Percentiles rank a stretch among this genome's conserved stretches.
These are phyloP conservation scores for Ariolimax columbianus DNA, from an alignment of 2,888 invertebrate genomes.

Conservation along the genomic window DNA sequence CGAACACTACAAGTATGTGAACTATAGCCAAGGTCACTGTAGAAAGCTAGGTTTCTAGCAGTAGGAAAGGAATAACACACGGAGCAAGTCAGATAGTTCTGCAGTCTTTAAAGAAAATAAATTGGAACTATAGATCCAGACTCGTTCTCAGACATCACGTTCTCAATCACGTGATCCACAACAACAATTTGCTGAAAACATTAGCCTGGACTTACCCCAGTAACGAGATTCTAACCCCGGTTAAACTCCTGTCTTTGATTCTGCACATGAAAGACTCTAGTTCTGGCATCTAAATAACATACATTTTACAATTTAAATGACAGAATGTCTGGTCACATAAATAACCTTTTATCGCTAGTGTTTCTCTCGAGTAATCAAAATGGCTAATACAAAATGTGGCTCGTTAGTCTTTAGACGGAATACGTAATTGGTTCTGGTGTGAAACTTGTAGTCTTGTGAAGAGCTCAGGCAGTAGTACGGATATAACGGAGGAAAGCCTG, in stretches of 20 bases:
- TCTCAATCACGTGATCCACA: not conserved
- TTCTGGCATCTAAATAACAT: not conserved
- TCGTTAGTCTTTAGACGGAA: too few species aligned
- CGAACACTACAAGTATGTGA: not conserved
- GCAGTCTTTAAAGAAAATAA: not conserved
- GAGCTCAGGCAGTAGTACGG: too few species aligned
- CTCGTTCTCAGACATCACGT: constrained; percentile 3
- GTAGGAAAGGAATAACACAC: not conserved
- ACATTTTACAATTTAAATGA: constrained; percentile 14
- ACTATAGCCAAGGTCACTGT: not conserved
- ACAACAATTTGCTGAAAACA: constrained; percentile 13
- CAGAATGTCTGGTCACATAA: not conserved
- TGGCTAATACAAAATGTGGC: not conserved
- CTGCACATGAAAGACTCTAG: not conserved
- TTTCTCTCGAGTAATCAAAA: not conserved
- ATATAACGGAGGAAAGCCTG: too few species aligned
- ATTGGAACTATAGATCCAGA: constrained; percentile 10
- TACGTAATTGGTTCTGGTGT: too few species aligned
- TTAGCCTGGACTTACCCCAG: not conserved
- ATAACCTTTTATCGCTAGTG: not conserved
- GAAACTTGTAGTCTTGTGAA: too few species aligned
- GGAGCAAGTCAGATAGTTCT: not conserved
- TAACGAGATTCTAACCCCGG: not conserved
- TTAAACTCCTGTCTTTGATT: not conserved
- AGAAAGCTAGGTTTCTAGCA: not conserved